Conservation (phyloP, 2,888 invertebrate species). For the Stenoptilia bipunctidactyla region DNA sequence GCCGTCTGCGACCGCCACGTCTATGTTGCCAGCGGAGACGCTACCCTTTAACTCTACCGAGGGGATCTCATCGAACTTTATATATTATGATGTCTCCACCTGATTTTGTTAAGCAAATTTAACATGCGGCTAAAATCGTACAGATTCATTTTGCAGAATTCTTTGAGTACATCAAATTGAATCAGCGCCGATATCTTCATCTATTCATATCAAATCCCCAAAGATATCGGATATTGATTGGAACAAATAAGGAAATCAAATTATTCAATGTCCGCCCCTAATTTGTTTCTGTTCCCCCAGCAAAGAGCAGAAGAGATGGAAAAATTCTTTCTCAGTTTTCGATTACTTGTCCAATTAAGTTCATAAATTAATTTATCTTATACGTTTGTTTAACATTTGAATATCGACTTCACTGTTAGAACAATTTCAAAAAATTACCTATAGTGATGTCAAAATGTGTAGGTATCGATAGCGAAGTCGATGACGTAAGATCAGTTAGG, state of each 20-base stretch:
- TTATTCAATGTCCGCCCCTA: conserved; percentile 71
- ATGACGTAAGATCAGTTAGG: not conserved
- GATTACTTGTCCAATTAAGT: conserved; percentile 72
- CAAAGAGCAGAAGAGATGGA: conserved; percentile 51
- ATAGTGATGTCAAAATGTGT: no score
- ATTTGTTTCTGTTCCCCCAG: conserved; percentile 65
- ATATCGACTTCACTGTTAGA: no score
- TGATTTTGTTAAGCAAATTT: conserved; percentile 29
- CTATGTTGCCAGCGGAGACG: conserved; percentile 24
- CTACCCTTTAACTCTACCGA: conserved; percentile 48
- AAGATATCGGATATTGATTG: conserved; percentile 58
- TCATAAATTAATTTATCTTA: conserved; percentile 47
- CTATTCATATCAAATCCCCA: not conserved
- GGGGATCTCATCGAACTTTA: conserved; percentile 45
- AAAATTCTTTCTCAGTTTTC: conserved; percentile 71
- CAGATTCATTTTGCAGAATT: not conserved
- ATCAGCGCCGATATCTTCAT: conserved; percentile 17
- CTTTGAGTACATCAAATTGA: not conserved
- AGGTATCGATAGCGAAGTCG: not conserved
- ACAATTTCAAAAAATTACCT: no score
- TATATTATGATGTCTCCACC: conserved; percentile 40
- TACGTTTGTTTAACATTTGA: no score
- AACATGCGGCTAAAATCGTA: not conserved
- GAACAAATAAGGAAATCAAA: conserved; percentile 70
- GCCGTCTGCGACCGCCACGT: conserved; percentile 53